Percentiles rank a stretch among this genome's conserved stretches.
Conservation (phyloP, 30 jellyfish, hydroid and myxozoan genomes). For the Aurelia sp. region DNA sequence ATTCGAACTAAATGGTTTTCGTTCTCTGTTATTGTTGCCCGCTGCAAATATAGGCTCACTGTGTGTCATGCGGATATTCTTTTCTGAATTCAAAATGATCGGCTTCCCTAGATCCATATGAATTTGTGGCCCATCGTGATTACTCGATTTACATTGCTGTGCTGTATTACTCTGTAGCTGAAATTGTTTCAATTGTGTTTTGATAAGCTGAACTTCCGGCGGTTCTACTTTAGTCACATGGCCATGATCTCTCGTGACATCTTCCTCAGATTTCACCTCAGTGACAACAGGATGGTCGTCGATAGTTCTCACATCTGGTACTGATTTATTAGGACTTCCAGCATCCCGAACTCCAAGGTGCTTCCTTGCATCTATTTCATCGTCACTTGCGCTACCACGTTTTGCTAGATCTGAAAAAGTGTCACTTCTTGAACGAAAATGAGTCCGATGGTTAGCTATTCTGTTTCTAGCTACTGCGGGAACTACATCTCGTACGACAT, state of each 20-base stretch:
- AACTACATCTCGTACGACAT: constrained; percentile 3
- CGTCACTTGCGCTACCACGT: constrained; percentile 38
- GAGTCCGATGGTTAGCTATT: constrained; percentile 54
- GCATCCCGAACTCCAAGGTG: constrained; percentile 9
- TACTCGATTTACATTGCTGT: neutral
- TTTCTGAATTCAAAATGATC: constrained; percentile 29
- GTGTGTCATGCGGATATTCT: constrained; percentile 23
- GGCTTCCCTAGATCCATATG: constrained; percentile 40
- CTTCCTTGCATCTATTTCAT: constrained; percentile 16
- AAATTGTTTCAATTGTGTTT: neutral
- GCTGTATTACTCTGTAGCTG: neutral
- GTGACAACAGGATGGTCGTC: constrained; percentile 1
- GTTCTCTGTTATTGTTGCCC: neutral
- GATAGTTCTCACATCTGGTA: constrained; percentile 44
- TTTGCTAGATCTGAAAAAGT: constrained; percentile 76
- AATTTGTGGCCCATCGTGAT: neutral
- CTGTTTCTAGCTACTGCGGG: constrained; percentile 25
- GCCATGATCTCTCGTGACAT: neutral
- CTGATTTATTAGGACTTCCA: constrained; percentile 51
- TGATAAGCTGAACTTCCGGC: neutral
- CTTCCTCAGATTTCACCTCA: neutral
- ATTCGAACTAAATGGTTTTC: neutral
- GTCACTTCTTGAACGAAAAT: constrained; percentile 91
- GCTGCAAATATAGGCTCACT: constrained; percentile 31
- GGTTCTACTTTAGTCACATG: neutral